Evolutionary conservation across 53 echinoderm and acorn worm genomes (phyloP), one percentile per base, ranked within the genome.

Genomic region (Apostichopus leukothele): DNA sequence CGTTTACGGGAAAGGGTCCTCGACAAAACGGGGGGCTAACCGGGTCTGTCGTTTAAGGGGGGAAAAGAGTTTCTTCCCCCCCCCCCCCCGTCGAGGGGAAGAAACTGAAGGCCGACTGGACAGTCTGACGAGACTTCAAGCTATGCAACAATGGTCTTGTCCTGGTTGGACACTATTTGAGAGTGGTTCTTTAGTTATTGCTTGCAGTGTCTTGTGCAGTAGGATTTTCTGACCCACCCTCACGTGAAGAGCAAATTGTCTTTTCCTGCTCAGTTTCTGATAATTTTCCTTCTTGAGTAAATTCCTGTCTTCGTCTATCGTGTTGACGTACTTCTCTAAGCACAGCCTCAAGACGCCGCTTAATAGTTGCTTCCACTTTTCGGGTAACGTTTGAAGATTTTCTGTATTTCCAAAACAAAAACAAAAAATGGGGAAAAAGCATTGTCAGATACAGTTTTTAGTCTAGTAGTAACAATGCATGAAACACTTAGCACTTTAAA

Each of bases 151-250:
- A 39, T 86, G 86, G 18, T 86, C 86, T 68, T 86, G 86, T 10
- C 86, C 86, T 39, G 86, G 86, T n/a, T 86, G 86, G 25, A 27
- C n/a, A 16, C 57, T 66, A 68, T 51, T 68, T 66, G 86, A 23
- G 5, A 86, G 67, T 51, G 71, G 67, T 86, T 86, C 86, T 21
- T 23, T 81, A 81, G 81, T 81, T 81, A 81, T 81, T n/a, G 81
- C 85, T 27, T 85, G 85, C 6, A 85, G 67, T 6, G 75, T 87
- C 81, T 89, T 93, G 51, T 91, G 85, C 50, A 96, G 86, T 14
- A 96, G 67, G 53, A 90, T 88, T 78, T 88, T 91, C 89, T 96
- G 96, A 55, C 96, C 96, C 6, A 88, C 77, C 59, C 96, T 92
- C 53, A 96, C 94, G 60, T 90, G 79, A 16, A 92, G 67, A 4